Percentiles rank a stretch among this genome's conserved stretches.
phyloP scores from a whole-genome alignment of 2,797 vertebrate genomes.

The Philypnodon macrostomus region DNA sequence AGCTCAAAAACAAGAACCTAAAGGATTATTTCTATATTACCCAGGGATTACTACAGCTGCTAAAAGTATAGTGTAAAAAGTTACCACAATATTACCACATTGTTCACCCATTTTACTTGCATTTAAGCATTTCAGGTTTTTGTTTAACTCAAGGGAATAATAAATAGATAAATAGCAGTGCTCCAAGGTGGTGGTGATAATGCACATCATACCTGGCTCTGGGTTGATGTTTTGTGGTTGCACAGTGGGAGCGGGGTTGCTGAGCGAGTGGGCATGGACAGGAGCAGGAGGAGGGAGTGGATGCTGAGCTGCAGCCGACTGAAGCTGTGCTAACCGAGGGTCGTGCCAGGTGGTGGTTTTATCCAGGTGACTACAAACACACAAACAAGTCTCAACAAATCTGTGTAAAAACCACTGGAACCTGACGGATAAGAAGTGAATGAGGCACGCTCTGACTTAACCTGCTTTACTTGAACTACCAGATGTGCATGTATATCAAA shows the following conservation, averaged over 20 bases:
- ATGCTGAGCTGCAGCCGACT: slow-evolving; percentile 83
- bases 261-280: slow-evolving; percentile 63
- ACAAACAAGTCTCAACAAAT: slow-evolving; percentile 50
- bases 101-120: too few relatives aligned
- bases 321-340: slow-evolving; percentile 88
- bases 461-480: slow-evolving; percentile 72
- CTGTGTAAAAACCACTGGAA: slow-evolving; percentile 41
- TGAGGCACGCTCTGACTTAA: slow-evolving; percentile 21
- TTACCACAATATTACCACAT: too few relatives aligned
- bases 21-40: too few relatives aligned
- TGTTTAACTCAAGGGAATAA: too few relatives aligned
- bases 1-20: not conserved
- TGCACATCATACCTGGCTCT: slow-evolving; percentile 71
- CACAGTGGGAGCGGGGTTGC: slow-evolving; percentile 64
- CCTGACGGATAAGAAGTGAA: slow-evolving; percentile 37
- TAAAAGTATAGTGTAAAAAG: not conserved
- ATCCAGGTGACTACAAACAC: slow-evolving; percentile 85
- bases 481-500: slow-evolving; percentile 21
- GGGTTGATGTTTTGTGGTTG: slow-evolving; percentile 62
- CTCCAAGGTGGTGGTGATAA: too few relatives aligned
- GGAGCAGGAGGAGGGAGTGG: slow-evolving; percentile 47
- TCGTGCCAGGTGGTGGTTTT: slow-evolving; percentile 96
- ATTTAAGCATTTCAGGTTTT: too few relatives aligned
- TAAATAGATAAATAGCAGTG: slow-evolving; percentile 8
- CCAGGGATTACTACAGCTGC: not conserved